Conservation (phyloP, 2,113 vertebrate species). For the Nesogale talazaci region DNA sequence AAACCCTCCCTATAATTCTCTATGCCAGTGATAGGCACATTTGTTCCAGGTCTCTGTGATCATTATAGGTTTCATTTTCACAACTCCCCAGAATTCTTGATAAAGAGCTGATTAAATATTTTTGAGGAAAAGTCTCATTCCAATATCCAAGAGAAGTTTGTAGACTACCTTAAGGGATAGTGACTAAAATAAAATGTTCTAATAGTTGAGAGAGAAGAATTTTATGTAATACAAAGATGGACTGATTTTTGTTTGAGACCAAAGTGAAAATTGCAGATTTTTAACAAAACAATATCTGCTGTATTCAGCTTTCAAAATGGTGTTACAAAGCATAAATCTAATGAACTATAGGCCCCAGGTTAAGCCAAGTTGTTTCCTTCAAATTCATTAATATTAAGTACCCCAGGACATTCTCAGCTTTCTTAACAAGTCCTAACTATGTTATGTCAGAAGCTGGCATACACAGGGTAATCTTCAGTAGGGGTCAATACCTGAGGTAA, state of each 20-base stretch:
- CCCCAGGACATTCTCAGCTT: slow-evolving; percentile 10
- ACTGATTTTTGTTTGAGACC: background rate
- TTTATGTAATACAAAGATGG: background rate
- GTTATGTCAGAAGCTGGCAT: slow-evolving; percentile 18
- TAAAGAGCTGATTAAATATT: background rate
- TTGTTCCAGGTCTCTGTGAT: background rate
- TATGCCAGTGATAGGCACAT: background rate
- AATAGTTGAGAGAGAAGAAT: background rate
- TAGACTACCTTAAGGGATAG: background rate
- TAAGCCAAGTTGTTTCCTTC: slow-evolving; percentile 47
- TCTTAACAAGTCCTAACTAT: slow-evolving; percentile 39
- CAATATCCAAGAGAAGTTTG: slow-evolving; percentile 24
- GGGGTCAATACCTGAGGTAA: background rate
- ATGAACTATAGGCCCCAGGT: slow-evolving; percentile 39
- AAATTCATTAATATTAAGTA: slow-evolving; percentile 63
- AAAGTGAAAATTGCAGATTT: slow-evolving; percentile 38
- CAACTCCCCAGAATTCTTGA: background rate
- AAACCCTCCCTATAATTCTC: background rate
- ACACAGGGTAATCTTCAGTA: slow-evolving; percentile 14
- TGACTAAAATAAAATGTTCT: background rate
- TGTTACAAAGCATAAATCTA: slow-evolving; percentile 41
- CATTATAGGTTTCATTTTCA: background rate
- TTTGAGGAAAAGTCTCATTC: background rate
- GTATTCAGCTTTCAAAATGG: background rate
- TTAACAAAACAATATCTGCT: slow-evolving; percentile 48